Evolutionary conservation across 2,888 invertebrate species (phyloP), one percentile per base, ranked within the genome.

Genomic region (Sphaerophoria taeniata): DNA sequence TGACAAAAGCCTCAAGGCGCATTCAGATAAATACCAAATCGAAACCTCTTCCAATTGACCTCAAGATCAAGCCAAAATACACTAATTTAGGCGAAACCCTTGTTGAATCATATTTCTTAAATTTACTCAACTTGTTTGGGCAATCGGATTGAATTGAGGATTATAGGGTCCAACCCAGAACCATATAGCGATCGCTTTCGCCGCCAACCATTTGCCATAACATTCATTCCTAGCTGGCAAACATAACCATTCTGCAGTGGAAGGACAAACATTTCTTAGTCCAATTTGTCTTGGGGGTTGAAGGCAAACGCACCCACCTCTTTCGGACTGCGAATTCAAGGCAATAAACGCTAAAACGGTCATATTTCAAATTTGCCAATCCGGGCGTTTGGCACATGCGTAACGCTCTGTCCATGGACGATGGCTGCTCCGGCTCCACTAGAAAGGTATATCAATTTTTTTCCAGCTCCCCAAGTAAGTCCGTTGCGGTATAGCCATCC

Each of bases 81-180:
- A 85, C 85, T 85, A 81, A 85, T 81, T 85, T 73, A 63, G 72
- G 80, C 76, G 55, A 76, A 80, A 80, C 84, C 80, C 85, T 85
- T 81, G 81, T 85, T 85, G 81, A 80, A 61, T 80, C 75, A 77
- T 85, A 81, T 85, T 85, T 85, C 24, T 24, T 24, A 24, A 2
- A 85, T 85, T 85, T 76, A 69, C 47, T 81, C 77, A 55, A 80
- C 70, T 67, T 72, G 69, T 82, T 76, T 67, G 24, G 24, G 24
- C 24, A 24, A 24, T 24, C 24, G 24, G 24, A 24, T 24, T 76
- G 76, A 58, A 58, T 31, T 24, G 71, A 11, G 72, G 85, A 85
- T 85, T 81, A 85, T 77, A 85, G 72, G 81, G 72, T 81, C 47
- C 56, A 70, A 47, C 14, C 55, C 55, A 65, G 11, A 36, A 49